phyloP scores from a whole-genome alignment of 2,797 vertebrate species.

The Caiman crocodilus region DNA sequence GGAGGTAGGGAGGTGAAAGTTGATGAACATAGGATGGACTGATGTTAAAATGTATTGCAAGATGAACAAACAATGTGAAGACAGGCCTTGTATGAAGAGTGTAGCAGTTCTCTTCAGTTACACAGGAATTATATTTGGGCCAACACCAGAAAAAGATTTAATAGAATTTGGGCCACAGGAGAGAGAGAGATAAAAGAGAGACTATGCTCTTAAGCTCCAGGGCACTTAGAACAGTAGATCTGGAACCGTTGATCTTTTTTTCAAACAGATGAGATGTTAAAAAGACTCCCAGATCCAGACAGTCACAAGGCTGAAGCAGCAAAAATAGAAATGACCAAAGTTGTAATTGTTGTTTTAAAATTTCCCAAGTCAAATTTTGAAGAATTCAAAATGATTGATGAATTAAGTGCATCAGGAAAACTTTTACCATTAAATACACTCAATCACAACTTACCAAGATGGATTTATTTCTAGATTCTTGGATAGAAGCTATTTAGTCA shows the following conservation, averaged over 20 bases:
- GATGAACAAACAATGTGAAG: background rate
- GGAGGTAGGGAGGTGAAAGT: background rate
- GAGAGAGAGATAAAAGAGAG: slow-evolving; percentile 48
- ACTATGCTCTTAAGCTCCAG: slow-evolving; percentile 38
- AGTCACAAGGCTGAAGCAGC: too few species aligned
- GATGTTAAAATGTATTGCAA: background rate
- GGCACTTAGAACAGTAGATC: slow-evolving; percentile 58
- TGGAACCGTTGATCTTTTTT: slow-evolving; percentile 28
- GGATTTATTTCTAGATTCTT: too few species aligned
- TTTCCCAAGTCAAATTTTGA: slow-evolving; percentile 18
- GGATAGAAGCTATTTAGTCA: too few species aligned
- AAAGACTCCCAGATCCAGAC: slow-evolving; percentile 40
- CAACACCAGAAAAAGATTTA: background rate
- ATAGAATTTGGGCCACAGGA: slow-evolving; percentile 5
- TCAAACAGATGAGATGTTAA: slow-evolving; percentile 28
- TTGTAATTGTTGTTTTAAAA: slow-evolving; percentile 23
- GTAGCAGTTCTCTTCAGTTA: slow-evolving; percentile 15
- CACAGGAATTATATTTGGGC: background rate
- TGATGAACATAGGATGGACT: background rate
- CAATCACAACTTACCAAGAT: background rate
- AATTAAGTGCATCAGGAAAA: background rate
- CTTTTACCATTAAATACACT: slow-evolving; percentile 11
- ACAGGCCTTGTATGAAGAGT: background rate
- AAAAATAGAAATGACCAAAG: background rate
- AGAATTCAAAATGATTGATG: background rate